A percentile compares a stretch with the other conserved stretches of the same genome.
phyloP scores from a whole-genome alignment of 2,113 vertebrate genomes.

The Cricetomys ansorgei region DNA sequence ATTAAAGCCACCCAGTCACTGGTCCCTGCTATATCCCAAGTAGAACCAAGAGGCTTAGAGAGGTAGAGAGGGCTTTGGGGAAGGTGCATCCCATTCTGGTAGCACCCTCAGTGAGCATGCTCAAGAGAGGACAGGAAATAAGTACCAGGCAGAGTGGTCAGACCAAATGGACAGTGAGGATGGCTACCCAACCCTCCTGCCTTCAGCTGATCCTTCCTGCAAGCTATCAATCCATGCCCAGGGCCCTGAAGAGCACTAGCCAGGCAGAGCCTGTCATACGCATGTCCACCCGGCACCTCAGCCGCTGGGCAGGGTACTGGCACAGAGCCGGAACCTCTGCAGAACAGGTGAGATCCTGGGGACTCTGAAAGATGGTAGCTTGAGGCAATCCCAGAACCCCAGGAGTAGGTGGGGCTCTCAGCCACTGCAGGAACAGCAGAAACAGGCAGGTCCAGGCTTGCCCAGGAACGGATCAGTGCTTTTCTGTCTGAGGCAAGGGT shows the following conservation, averaged over 20 bases:
- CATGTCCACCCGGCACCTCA: neutral
- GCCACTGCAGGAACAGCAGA: neutral
- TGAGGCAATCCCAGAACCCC: neutral
- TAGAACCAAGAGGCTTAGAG: neutral
- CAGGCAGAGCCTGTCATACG: neutral
- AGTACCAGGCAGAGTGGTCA: neutral
- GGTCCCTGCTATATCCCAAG: neutral
- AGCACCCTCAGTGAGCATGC: neutral
- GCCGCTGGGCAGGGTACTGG: neutral
- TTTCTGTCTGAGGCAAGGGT: neutral
- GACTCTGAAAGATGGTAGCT: neutral
- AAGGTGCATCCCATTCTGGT: fast-evolving
- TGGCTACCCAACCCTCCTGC: neutral
- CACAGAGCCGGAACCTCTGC: neutral
- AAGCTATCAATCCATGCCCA: neutral
- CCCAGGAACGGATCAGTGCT: neutral
- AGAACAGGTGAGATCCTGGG: neutral
- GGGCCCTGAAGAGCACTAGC: neutral
- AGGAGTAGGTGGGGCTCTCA: neutral
- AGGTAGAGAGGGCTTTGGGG: neutral
- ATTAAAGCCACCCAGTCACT: neutral
- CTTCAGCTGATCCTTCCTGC: neutral
- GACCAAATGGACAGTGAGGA: neutral
- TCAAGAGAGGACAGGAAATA: neutral
- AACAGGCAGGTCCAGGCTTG: neutral